Base-by-base conservation (phyloP, 1,140 invertebrate genomes). In the Zaprionus camerounensis region DNA sequence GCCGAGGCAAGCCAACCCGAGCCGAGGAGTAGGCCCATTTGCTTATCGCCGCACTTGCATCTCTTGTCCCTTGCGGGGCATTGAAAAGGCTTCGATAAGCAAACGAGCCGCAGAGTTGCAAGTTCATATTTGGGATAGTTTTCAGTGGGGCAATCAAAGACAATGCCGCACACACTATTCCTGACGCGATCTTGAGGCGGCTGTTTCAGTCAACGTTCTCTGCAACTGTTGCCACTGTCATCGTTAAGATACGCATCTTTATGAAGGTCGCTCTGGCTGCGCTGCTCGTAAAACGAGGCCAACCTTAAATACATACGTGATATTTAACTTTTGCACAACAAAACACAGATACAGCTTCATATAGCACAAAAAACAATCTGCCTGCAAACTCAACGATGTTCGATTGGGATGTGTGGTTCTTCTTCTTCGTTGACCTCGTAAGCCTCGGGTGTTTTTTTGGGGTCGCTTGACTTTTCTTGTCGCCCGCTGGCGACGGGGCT, bases 171-270 rank as follows among this genome's bases (percentile, higher is more conserved):
- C 34, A 36, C 46, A 72, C 68, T 79, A 56, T 55, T 13, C 46
- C 59, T 26, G 53, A 17, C 63, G 24, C 57, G 59, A 78, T 79
- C 79, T 86, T 82, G 75, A 80, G 78, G 78, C 34, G 41, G 49
- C 6, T 17, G 22, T 63, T 31, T 31, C 26, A 55, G 22, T 34
- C 71, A 13, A 44, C 67, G 67, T 55, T 55, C 70, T 36, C 49
- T 51, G 58, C 41, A 81, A 88, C 69, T 84, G 84, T 46, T 90
- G 46, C 75, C 82, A 91, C 91, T 91, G 86, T 91, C 87, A 91
- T 91, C 86, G 86, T 91, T 91, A 91, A 91, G 86, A 91, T 91
- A 87, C 51, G 55, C 53, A 91, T 91, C 86, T 91, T 91, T 91
- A 91, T 91, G 87, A 88, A 91, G 86, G 85, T 90, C 78, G 85